Evolutionary conservation across 2,888 invertebrate genomes (phyloP).

Genomic region (Tubulanus polymorphus): DNA sequence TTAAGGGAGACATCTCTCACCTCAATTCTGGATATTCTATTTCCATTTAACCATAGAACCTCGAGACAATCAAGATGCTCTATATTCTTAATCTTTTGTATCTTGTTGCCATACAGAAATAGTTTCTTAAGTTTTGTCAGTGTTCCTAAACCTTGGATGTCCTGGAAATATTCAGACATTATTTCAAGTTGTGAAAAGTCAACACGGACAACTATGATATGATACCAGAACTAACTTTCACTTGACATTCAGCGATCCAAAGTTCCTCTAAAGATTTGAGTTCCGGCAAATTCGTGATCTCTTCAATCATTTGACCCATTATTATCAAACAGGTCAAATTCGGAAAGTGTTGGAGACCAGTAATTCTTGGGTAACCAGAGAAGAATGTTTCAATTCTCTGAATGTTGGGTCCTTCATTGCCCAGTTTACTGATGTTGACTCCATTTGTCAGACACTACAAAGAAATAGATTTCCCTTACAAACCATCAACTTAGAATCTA

Average conservation of each 20-base stretch:
- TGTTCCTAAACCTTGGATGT: slow-evolving; percentile 42
- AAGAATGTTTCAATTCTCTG: slow-evolving; percentile 50
- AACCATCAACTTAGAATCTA: background rate
- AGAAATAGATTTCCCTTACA: slow-evolving; percentile 1
- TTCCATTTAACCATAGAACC: slow-evolving; percentile 46
- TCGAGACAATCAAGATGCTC: slow-evolving; percentile 38
- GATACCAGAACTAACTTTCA: slow-evolving; percentile 27
- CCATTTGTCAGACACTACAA: slow-evolving; percentile 45
- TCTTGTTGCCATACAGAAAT: slow-evolving; percentile 48
- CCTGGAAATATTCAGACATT: slow-evolving; percentile 26
- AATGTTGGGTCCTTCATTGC: slow-evolving; percentile 31
- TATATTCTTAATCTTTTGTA: slow-evolving; percentile 43
- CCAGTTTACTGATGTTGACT: slow-evolving; percentile 31
- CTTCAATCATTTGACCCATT: slow-evolving; percentile 34
- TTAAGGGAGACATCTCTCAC: too few species aligned
- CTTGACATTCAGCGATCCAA: slow-evolving; percentile 40
- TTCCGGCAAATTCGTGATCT: slow-evolving; percentile 28
- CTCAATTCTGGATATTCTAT: slow-evolving; percentile 44
- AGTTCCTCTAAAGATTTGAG: slow-evolving; percentile 31
- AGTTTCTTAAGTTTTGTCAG: slow-evolving; percentile 36
- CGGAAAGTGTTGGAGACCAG: slow-evolving; percentile 45
- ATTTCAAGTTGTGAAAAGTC: background rate
- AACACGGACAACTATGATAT: background rate
- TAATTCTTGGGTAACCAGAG: slow-evolving; percentile 45
- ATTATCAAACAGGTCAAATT: slow-evolving; percentile 40